phyloP scores from a whole-genome alignment of 2,113 vertebrate genomes.

The Psittacula cyanocephala region DNA sequence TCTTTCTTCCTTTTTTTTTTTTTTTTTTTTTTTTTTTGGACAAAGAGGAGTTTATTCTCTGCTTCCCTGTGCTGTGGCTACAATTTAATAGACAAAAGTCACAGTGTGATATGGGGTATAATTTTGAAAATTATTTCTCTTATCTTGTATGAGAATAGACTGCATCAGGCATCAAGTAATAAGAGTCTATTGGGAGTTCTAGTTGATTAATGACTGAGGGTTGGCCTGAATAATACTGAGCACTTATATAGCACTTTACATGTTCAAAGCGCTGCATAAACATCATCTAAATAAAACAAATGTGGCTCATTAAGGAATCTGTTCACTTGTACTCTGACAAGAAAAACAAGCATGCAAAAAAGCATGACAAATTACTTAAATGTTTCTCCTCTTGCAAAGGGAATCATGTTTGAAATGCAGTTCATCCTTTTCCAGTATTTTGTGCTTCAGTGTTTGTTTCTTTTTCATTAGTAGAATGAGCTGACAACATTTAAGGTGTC shows the following conservation, averaged over 20 bases:
- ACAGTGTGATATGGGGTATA: not conserved
- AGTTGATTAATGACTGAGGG: not conserved
- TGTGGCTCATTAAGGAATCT: not conserved
- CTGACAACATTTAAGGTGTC: not conserved
- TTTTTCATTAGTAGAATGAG: constrained; percentile 12
- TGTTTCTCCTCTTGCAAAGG: not conserved
- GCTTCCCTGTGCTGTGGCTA: not conserved
- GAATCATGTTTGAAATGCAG: not conserved
- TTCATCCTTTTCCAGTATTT: not conserved
- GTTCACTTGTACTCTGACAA: not conserved
- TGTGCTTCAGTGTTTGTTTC: not conserved
- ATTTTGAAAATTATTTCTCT: not conserved
- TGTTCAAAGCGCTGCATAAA: not conserved
- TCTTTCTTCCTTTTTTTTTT: too few relatives aligned
- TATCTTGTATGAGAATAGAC: not conserved
- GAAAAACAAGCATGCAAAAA: not conserved
- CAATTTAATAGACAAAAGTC: not conserved
- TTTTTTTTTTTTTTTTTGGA: not conserved
- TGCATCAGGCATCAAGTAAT: not conserved
- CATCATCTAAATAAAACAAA: constrained; percentile 16
- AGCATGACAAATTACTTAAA: constrained; percentile 22
- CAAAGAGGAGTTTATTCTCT: not conserved
- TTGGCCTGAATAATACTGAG: not conserved
- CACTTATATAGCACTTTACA: not conserved
- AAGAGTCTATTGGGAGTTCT: not conserved